Percentiles rank a stretch among this genome's conserved stretches.
These are phyloP conservation scores for Micropoecilia bifurca DNA, from an alignment of 2,797 vertebrate genomes.

Conservation along the genomic window DNA sequence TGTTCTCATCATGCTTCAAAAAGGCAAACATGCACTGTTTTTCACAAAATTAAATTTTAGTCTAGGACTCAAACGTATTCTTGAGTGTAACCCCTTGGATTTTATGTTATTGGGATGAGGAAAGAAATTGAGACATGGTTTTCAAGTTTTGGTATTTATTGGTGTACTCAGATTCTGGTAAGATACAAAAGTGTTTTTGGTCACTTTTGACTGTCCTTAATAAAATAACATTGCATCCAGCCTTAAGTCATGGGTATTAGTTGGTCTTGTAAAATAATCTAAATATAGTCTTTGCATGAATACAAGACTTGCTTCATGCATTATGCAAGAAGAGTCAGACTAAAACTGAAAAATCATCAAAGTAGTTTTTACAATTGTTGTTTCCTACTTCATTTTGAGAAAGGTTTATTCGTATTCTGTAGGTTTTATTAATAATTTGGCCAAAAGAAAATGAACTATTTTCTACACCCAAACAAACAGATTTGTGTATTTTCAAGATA, in stretches of 20 bases:
- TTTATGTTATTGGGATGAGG: neutral
- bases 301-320: neutral
- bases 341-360: neutral
- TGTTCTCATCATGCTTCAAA: neutral
- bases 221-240: neutral
- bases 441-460: neutral
- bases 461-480: neutral
- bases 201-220: constrained; percentile 9
- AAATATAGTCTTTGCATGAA: constrained; percentile 13
- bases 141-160: neutral
- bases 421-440: neutral
- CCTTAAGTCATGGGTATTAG: neutral
- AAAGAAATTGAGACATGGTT: neutral
- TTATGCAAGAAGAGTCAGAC: neutral
- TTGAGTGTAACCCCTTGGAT: neutral
- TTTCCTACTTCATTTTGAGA: neutral
- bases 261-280: constrained; percentile 37
- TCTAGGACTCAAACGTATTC: neutral
- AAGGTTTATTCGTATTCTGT: neutral
- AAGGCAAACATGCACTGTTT: neutral
- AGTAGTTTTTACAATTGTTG: neutral
- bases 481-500: neutral
- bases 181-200: constrained; percentile 30
- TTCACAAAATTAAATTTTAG: neutral
- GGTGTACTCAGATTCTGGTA: constrained; percentile 35